These are phyloP conservation scores for Nymphalis polychloros DNA, from an alignment of 2,888 invertebrate genomes.

Conservation along the genomic window DNA sequence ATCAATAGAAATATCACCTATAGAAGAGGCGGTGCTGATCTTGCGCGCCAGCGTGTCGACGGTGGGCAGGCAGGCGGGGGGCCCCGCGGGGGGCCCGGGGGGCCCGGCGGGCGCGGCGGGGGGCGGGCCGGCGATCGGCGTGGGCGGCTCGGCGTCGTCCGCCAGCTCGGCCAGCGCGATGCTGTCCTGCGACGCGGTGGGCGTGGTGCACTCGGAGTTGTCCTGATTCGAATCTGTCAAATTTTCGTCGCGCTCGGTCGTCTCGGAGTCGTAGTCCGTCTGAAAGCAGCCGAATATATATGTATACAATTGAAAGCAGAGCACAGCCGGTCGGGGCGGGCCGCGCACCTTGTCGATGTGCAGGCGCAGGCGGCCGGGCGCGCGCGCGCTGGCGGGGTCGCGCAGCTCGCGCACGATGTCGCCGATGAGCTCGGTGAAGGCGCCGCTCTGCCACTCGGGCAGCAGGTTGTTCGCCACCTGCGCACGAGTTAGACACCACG, in stretches of 20 bases:
- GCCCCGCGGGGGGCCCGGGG: constrained; percentile 33
- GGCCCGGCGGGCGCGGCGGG: constrained; percentile 47
- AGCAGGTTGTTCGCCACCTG: constrained; percentile 90
- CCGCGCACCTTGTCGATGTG: constrained; percentile 69
- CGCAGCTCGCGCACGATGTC: constrained; percentile 92
- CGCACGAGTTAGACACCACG: background rate
- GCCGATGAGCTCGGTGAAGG: constrained; percentile 91
- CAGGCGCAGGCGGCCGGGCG: constrained; percentile 64
- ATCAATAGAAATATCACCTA: constrained; percentile 51
- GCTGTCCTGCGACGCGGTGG: constrained; percentile 76
- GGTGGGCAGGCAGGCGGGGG: constrained; percentile 31
- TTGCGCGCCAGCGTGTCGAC: constrained; percentile 58
- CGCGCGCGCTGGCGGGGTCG: constrained; percentile 84
- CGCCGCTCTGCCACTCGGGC: constrained; percentile 88
- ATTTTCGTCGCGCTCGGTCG: constrained; percentile 78
- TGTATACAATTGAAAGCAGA: too few species aligned
- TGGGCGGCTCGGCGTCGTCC: constrained; percentile 49
- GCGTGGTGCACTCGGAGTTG: constrained; percentile 80
- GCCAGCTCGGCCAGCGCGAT: constrained; percentile 69
- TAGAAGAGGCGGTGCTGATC: constrained; percentile 74
- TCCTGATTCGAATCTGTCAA: constrained; percentile 79
- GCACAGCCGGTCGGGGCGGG: too few species aligned
- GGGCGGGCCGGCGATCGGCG: constrained; percentile 56
- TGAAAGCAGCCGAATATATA: constrained; percentile 38
- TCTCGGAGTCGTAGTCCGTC: constrained; percentile 79